A percentile compares a stretch with the other conserved stretches of the same genome.
Evolutionary conservation across 1,140 invertebrate species (phyloP).

Genomic region (Drosophila bifasciata): DNA sequence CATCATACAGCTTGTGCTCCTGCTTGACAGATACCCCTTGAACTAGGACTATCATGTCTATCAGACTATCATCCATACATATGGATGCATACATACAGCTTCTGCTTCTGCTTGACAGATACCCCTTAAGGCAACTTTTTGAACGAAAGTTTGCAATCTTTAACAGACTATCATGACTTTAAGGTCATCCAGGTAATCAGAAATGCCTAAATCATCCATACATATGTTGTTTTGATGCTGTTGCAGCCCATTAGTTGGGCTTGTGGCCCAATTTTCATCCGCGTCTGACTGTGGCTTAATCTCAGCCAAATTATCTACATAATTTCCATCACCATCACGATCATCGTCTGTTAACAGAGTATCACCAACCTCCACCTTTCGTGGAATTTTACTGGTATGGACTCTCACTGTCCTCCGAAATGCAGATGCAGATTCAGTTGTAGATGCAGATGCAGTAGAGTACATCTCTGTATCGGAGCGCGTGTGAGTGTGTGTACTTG

Average conservation of each 20-base stretch:
- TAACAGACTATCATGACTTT: slow-evolving; percentile 50
- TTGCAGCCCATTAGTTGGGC: neutral
- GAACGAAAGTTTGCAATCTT: neutral
- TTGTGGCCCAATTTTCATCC: slow-evolving; percentile 5
- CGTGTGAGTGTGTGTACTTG: slow-evolving; percentile 6
- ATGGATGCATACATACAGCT: too few relatives aligned
- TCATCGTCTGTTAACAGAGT: too few relatives aligned
- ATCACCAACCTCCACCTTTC: too few relatives aligned
- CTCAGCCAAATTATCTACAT: slow-evolving; percentile 9
- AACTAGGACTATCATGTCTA: too few relatives aligned
- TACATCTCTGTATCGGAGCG: slow-evolving; percentile 3
- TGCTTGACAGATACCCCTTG: too few relatives aligned
- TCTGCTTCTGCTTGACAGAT: too few relatives aligned
- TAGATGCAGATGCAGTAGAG: neutral
- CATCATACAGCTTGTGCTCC: too few relatives aligned
- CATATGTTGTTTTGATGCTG: slow-evolving; percentile 19
- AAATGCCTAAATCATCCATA: slow-evolving; percentile 34
- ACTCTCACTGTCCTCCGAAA: neutral
- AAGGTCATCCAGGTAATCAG: slow-evolving; percentile 40
- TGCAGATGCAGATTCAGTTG: neutral
- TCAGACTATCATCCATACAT: too few relatives aligned
- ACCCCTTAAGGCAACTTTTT: too few relatives aligned
- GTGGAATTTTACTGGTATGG: too few relatives aligned
- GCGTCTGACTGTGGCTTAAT: neutral
- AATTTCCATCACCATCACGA: too few relatives aligned